Percentiles rank a stretch among this genome's conserved stretches.
Evolutionary conservation across 2,113 vertebrate genomes (phyloP).

Genomic region (Callithrix jacchus): DNA sequence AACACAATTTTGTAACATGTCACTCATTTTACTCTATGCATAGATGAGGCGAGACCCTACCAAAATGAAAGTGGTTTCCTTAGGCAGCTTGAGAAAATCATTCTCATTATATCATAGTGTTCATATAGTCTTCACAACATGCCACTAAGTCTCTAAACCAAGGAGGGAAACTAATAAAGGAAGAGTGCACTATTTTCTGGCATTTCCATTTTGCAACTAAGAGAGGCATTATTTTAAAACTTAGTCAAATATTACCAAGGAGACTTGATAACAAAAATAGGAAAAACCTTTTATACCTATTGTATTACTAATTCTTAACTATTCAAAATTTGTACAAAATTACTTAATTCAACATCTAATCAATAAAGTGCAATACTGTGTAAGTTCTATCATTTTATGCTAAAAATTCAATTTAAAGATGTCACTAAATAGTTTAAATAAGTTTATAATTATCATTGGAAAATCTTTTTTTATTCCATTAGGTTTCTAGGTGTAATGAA

Average conservation of each 20-base stretch:
- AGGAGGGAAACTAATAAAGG: background rate
- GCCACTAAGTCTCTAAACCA: background rate
- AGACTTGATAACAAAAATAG: background rate
- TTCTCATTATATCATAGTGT: background rate
- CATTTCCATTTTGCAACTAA: background rate
- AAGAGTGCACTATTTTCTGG: background rate
- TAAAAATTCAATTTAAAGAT: constrained; percentile 31
- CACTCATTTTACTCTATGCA: background rate
- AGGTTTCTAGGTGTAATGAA: background rate
- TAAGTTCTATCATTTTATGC: background rate
- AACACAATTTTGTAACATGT: background rate
- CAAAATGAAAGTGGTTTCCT: background rate
- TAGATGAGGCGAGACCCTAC: background rate
- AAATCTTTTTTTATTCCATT: background rate
- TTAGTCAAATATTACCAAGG: background rate
- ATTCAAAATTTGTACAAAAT: background rate
- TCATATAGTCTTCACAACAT: background rate
- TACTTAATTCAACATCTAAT: background rate
- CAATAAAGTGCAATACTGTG: background rate
- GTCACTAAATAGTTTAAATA: background rate
- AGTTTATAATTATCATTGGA: constrained; percentile 11
- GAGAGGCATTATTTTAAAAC: background rate
- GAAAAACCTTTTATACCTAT: background rate
- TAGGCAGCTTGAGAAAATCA: background rate
- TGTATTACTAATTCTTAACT: background rate